phyloP scores from a whole-genome alignment of 2,888 invertebrate species.

The Itoplectis maculator region DNA sequence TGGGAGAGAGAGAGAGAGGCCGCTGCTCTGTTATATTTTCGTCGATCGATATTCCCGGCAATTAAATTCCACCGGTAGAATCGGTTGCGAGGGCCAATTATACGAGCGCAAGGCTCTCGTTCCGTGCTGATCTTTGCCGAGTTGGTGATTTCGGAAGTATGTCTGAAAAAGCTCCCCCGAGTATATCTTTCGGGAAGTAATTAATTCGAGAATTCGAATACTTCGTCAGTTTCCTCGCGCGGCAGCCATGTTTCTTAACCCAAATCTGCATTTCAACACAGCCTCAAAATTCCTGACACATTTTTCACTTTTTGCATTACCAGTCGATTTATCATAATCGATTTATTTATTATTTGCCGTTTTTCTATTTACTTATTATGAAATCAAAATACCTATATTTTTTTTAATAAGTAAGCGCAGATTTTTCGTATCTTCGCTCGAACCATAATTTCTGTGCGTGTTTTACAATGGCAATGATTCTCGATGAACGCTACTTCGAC shows the following conservation, averaged over 20 bases:
- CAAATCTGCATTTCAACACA: constrained; percentile 14
- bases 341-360: too few relatives aligned
- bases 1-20: too few relatives aligned
- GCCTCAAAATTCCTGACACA: background rate
- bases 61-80: constrained; percentile 59
- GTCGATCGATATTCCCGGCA: constrained; percentile 53
- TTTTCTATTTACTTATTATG: too few relatives aligned
- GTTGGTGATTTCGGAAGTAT: constrained; percentile 26
- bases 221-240: background rate
- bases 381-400: background rate
- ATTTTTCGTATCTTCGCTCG: too few relatives aligned
- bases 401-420: too few relatives aligned
- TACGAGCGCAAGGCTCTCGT: constrained; percentile 14
- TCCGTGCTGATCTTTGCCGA: constrained; percentile 2
- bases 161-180: constrained; percentile 32
- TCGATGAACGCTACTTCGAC: background rate
- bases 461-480: constrained; percentile 19
- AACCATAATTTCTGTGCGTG: constrained; percentile 21
- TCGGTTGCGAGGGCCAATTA: constrained; percentile 38
- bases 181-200: constrained; percentile 44
- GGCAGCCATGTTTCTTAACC: background rate
- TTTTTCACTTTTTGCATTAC: background rate
- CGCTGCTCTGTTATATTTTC: constrained; percentile 18
- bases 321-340: too few relatives aligned
- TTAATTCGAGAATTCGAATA: constrained; percentile 57